phyloP scores from a whole-genome alignment of 2,797 vertebrate genomes.

The Mastacembelus armatus region DNA sequence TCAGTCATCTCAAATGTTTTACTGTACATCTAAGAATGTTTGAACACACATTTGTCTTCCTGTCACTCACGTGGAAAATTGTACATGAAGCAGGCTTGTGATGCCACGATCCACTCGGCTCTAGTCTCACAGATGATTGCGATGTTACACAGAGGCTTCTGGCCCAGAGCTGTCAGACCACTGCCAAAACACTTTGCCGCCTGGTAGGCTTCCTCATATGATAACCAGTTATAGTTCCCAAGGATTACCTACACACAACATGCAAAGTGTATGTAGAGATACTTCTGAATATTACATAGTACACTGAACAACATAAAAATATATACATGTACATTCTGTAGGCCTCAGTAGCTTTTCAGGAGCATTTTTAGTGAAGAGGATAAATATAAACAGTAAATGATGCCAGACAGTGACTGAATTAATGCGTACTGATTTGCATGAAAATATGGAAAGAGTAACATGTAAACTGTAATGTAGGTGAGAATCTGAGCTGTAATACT shows the following conservation, averaged over 20 bases:
- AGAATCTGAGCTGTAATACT: neutral
- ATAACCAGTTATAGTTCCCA: slow-evolving; percentile 94
- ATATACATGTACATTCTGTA: neutral
- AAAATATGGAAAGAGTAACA: neutral
- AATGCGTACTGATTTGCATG: neutral
- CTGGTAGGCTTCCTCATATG: slow-evolving; percentile 89
- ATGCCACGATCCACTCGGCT: slow-evolving; percentile 94
- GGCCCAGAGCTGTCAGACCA: slow-evolving; percentile 91
- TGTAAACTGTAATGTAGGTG: neutral
- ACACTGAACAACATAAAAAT: neutral
- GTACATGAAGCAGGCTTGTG: slow-evolving; percentile 97
- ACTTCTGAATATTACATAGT: neutral
- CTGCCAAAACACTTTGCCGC: slow-evolving; percentile 91
- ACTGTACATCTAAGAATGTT: neutral
- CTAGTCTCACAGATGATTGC: slow-evolving; percentile 98
- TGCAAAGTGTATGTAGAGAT: neutral
- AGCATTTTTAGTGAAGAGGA: too few species aligned
- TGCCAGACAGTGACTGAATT: neutral
- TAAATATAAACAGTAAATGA: neutral
- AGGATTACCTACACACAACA: slow-evolving; percentile 89
- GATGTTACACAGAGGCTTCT: slow-evolving; percentile 92
- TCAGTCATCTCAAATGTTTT: neutral
- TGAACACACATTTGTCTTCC: neutral
- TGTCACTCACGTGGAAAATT: slow-evolving; percentile 93
- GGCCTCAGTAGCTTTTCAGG: neutral